These are phyloP conservation scores for Sceloporus undulatus DNA, from an alignment of 2,113 vertebrate genomes.

Conservation along the genomic window DNA sequence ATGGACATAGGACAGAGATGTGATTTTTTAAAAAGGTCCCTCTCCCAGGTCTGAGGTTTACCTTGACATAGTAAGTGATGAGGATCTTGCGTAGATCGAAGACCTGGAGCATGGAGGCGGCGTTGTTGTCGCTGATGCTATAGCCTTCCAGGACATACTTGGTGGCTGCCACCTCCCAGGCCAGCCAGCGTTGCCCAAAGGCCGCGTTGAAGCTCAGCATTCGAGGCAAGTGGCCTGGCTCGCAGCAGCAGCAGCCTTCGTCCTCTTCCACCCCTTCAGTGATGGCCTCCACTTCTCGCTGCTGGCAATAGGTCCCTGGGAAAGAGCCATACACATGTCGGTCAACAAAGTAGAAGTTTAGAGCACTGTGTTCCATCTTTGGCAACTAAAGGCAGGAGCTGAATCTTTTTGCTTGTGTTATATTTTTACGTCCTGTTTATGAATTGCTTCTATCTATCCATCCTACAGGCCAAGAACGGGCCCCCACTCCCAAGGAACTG, in stretches of 20 bases:
- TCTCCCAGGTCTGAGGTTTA: background rate
- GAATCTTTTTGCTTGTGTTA: no score
- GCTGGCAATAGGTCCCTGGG: conserved; percentile 91
- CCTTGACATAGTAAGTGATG: conserved; percentile 94
- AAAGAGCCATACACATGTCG: no score
- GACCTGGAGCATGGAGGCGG: conserved; percentile 92
- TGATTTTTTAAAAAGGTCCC: no score
- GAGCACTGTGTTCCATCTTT: no score
- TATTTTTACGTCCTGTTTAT: no score
- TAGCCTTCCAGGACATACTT: conserved; percentile 93
- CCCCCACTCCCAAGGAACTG: background rate
- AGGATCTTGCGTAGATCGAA: conserved; percentile 94
- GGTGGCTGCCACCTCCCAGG: conserved; percentile 92
- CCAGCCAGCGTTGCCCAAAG: conserved; percentile 94
- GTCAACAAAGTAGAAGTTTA: no score
- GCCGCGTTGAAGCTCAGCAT: conserved; percentile 92
- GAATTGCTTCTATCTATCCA: no score
- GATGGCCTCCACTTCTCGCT: conserved; percentile 94
- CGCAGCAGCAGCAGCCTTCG: conserved; percentile 93
- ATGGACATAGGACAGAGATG: no score
- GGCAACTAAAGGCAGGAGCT: no score
- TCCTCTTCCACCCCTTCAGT: conserved; percentile 93
- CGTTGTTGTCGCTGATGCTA: conserved; percentile 94
- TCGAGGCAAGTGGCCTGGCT: conserved; percentile 90
- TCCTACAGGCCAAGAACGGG: no score